Conservation (phyloP, 64 coral and sea anemone genomes). For the Pocillopora damicornis region DNA sequence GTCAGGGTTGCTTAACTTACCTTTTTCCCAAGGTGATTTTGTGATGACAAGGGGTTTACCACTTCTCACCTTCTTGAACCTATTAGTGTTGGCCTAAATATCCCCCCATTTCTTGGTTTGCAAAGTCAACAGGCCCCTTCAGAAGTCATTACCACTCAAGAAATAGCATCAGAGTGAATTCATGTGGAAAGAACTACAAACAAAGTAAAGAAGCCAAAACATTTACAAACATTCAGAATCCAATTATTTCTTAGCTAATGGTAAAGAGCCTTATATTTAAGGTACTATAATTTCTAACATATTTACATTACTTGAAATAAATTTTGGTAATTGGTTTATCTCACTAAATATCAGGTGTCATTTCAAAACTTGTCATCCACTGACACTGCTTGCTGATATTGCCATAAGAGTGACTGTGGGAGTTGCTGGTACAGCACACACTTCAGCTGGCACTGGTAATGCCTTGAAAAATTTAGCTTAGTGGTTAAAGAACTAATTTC, state of each 20-base stretch:
- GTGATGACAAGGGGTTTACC: constrained; percentile 16
- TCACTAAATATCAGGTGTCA: too few relatives aligned
- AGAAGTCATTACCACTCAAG: constrained; percentile 41
- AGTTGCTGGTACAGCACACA: too few relatives aligned
- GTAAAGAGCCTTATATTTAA: background rate
- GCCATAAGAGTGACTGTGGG: too few relatives aligned
- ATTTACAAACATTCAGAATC: constrained; percentile 9
- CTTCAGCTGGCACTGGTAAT: background rate
- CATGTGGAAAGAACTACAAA: constrained; percentile 28
- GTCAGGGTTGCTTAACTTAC: constrained; percentile 9
- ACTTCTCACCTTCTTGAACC: constrained; percentile 18
- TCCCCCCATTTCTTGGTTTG: constrained; percentile 39
- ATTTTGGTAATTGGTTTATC: background rate
- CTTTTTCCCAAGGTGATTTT: constrained; percentile 6
- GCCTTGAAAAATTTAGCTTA: background rate
- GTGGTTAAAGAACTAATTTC: constrained; percentile 10
- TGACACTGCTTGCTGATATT: too few relatives aligned
- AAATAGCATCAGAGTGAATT: constrained; percentile 23
- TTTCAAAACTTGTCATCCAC: too few relatives aligned
- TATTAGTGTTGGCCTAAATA: constrained; percentile 23
- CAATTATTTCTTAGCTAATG: constrained; percentile 6
- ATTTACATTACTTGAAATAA: constrained; percentile 16
- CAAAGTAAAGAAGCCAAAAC: background rate
- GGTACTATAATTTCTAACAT: background rate
- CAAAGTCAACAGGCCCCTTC: constrained; percentile 28